Evolutionary conservation across 2,797 vertebrate genomes (phyloP).

Genomic region (Diplodus puntazzo): DNA sequence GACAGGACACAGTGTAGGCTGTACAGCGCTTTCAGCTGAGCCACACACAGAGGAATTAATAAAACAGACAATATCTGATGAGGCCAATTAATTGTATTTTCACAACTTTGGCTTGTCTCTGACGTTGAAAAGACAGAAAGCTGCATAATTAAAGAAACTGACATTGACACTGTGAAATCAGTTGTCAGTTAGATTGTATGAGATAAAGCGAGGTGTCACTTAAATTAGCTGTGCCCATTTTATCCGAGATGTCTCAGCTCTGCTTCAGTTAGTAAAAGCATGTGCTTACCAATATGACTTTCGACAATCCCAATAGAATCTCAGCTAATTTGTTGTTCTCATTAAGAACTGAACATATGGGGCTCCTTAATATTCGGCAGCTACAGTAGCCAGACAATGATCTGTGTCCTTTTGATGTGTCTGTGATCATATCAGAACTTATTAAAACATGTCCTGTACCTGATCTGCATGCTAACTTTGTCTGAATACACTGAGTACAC

Average conservation of each 20-base stretch:
- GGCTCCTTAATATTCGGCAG: neutral
- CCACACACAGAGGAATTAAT: slow-evolving; percentile 10
- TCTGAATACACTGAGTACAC: neutral
- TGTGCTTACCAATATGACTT: slow-evolving; percentile 5
- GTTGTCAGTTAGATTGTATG: slow-evolving; percentile 7
- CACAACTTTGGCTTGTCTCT: neutral
- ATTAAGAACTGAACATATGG: slow-evolving; percentile 16
- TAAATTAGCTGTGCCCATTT: slow-evolving; percentile 1
- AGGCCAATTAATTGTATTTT: neutral
- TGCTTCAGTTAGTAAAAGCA: slow-evolving; percentile 16
- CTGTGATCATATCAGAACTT: slow-evolving; percentile 7
- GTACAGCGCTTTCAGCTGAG: slow-evolving; percentile 79
- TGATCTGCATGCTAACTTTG: neutral
- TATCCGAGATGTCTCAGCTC: slow-evolving; percentile 1
- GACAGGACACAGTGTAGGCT: slow-evolving; percentile 80
- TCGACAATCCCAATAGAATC: slow-evolving; percentile 1
- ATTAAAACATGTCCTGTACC: slow-evolving; percentile 22
- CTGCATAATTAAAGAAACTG: neutral
- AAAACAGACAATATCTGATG: neutral
- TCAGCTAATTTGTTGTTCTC: slow-evolving; percentile 10
- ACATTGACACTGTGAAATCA: slow-evolving; percentile 3
- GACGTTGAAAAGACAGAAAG: slow-evolving; percentile 1
- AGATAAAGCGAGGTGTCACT: neutral
- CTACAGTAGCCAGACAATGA: neutral
- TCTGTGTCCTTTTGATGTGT: slow-evolving; percentile 5